phyloP scores from a whole-genome alignment of 2,888 invertebrate species.

The Hydriomena furcata region DNA sequence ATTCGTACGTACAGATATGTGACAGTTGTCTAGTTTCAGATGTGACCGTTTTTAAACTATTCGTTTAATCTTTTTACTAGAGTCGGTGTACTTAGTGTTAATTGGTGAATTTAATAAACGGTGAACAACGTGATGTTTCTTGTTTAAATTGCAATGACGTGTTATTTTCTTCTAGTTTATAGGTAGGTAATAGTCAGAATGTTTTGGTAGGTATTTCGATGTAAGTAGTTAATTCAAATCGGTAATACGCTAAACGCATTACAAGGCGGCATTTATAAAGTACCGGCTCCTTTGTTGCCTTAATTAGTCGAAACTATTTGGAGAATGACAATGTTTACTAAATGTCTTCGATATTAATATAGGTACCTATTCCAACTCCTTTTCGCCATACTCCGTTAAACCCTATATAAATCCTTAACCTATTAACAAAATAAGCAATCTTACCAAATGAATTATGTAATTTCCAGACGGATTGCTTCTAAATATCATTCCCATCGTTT shows the following conservation, averaged over 20 bases:
- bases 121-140: conserved; percentile 26
- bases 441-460: neutral
- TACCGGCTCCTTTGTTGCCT: conserved; percentile 8
- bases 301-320: conserved; percentile 10
- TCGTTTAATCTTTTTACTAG: conserved; percentile 44
- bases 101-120: conserved; percentile 39
- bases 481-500: conserved; percentile 47
- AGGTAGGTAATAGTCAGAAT: conserved; percentile 18
- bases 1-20: conserved; percentile 78
- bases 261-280: conserved; percentile 19
- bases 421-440: conserved; percentile 3
- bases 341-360: neutral
- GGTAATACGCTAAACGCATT: conserved; percentile 5
- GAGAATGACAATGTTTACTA: neutral
- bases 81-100: conserved; percentile 49
- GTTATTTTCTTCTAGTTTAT: conserved; percentile 26
- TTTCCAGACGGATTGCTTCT: conserved; percentile 23
- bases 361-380: too few species aligned
- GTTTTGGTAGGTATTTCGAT: conserved; percentile 22
- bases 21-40: conserved; percentile 72
- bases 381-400: neutral
- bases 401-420: neutral
- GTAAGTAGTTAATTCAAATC: conserved; percentile 22
- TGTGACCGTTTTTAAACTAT: conserved; percentile 49
- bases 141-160: conserved; percentile 27